Percentiles rank a stretch among this genome's conserved stretches.
Evolutionary conservation across 1,140 invertebrate genomes (phyloP).

Genomic region (Phthorimaea operculella): DNA sequence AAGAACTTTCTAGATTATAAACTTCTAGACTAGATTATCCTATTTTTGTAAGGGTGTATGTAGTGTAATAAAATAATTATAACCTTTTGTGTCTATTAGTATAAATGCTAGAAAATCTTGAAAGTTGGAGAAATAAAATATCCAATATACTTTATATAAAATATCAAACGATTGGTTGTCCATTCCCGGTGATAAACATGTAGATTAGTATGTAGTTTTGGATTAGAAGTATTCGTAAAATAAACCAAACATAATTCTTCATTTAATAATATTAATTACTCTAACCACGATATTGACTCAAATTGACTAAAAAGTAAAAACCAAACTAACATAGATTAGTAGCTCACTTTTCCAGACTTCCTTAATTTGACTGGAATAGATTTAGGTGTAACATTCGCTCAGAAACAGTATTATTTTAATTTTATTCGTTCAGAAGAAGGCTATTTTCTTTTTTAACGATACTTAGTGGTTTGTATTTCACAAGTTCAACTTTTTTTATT

Average conservation of each 20-base stretch:
- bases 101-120: background rate
- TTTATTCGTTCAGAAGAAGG: background rate
- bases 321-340: too few species aligned
- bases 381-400: background rate
- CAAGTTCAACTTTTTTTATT: too few species aligned
- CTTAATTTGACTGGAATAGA: too few species aligned
- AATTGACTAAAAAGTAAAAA: too few species aligned
- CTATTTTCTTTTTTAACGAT: background rate
- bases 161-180: background rate
- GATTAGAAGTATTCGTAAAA: too few species aligned
- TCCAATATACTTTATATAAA: background rate
- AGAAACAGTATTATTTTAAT: background rate
- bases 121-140: background rate
- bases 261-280: too few species aligned
- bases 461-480: background rate
- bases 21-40: background rate
- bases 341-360: too few species aligned
- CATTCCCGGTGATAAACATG: background rate
- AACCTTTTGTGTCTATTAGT: background rate
- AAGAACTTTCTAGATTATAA: too few species aligned
- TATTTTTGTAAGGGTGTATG: conserved; percentile 1
- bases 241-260: too few species aligned
- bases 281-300: too few species aligned
- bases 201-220: too few species aligned
- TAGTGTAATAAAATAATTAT: background rate